Evolutionary conservation across 2,797 vertebrate genomes (phyloP).

Genomic region (Poeciliopsis turneri): DNA sequence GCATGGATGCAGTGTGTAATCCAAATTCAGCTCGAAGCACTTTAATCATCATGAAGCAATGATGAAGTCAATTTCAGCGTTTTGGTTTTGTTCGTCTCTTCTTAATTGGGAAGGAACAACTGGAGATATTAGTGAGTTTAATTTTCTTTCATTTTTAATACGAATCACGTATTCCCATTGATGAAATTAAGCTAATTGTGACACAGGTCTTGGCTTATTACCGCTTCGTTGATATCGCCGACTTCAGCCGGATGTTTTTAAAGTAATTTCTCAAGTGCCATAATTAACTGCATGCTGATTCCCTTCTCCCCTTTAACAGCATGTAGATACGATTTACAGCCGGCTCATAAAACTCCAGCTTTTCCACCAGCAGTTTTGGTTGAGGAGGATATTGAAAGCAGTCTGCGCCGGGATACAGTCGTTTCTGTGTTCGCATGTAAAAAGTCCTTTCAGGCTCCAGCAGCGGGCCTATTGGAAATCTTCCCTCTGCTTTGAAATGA

Average conservation of each 20-base stretch:
- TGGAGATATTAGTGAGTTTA: constrained; percentile 33
- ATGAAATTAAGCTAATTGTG: constrained; percentile 19
- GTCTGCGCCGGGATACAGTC: not conserved
- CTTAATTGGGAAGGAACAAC: constrained; percentile 41
- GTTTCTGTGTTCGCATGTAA: constrained; percentile 5
- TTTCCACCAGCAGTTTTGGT: constrained; percentile 59
- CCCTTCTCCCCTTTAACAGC: not conserved
- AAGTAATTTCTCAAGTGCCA: constrained; percentile 18
- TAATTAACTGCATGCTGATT: constrained; percentile 23
- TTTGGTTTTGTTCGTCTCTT: constrained; percentile 11
- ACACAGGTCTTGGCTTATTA: not conserved
- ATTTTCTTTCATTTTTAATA: constrained; percentile 7
- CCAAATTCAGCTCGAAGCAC: constrained; percentile 68
- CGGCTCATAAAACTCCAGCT: constrained; percentile 32
- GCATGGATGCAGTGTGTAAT: constrained; percentile 27
- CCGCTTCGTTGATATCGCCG: not conserved
- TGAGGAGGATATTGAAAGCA: constrained; percentile 26
- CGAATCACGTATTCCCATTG: constrained; percentile 17
- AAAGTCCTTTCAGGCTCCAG: constrained; percentile 22
- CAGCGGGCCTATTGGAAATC: constrained; percentile 1
- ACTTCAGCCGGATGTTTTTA: constrained; percentile 31
- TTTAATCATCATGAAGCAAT: constrained; percentile 60
- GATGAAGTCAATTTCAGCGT: constrained; percentile 37
- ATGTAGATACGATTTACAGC: constrained; percentile 23
- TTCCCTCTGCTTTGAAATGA: constrained; percentile 7